Percentiles rank a stretch among this genome's conserved stretches.
Evolutionary conservation across 1,140 invertebrate species (phyloP).

Genomic region (Drosophila sechellia): DNA sequence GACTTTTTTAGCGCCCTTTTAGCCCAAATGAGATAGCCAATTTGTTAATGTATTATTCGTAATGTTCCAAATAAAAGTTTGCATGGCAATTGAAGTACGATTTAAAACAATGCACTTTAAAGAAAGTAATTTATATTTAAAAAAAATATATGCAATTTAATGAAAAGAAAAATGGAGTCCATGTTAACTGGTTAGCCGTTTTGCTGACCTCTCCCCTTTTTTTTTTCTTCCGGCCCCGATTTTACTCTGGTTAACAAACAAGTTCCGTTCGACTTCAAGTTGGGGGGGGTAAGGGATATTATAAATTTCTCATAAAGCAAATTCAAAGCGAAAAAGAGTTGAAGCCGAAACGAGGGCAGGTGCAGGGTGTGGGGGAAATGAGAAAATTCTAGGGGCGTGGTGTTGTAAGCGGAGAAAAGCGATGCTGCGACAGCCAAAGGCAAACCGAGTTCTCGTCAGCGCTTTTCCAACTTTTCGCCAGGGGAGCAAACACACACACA

Average conservation of each 20-base stretch:
- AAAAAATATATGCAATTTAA: not conserved
- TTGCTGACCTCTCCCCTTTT: slow-evolving; percentile 12
- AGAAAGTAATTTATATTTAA: not conserved
- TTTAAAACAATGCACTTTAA: no score
- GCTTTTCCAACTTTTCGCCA: slow-evolving; percentile 54
- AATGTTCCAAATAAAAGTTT: not conserved
- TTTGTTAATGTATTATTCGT: not conserved
- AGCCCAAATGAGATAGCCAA: not conserved
- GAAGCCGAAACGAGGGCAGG: slow-evolving; percentile 31
- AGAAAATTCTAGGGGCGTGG: slow-evolving; percentile 11
- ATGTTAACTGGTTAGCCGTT: slow-evolving; percentile 14
- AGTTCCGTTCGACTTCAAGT: slow-evolving; percentile 33
- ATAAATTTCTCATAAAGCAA: slow-evolving; percentile 42
- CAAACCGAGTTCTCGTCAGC: slow-evolving; percentile 52
- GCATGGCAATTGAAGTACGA: no score
- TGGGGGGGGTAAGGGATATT: slow-evolving; percentile 3
- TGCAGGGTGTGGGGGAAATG: slow-evolving; percentile 3
- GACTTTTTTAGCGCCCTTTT: not conserved
- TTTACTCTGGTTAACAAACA: slow-evolving; percentile 5
- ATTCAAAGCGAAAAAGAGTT: slow-evolving; percentile 46
- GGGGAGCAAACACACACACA: slow-evolving; percentile 15
- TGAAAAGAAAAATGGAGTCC: not conserved
- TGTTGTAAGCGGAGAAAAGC: not conserved
- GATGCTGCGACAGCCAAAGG: slow-evolving; percentile 39
- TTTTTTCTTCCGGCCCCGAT: not conserved